A percentile compares a stretch with the other conserved stretches of the same genome.
Evolutionary conservation across 2,888 invertebrate species (phyloP).

Genomic region (Phania funesta): DNA sequence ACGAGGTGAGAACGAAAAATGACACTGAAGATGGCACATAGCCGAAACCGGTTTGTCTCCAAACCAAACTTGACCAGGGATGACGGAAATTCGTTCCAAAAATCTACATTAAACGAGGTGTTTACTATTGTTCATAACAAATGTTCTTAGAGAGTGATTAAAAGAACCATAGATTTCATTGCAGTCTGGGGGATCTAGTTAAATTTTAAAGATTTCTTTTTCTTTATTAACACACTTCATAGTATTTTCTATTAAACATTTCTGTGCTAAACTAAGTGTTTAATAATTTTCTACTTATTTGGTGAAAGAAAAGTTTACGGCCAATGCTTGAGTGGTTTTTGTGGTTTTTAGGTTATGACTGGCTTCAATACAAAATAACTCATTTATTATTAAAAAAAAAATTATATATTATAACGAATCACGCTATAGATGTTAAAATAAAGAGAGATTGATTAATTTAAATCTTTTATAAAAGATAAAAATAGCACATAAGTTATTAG

Average conservation of each 20-base stretch:
- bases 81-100: too few relatives aligned
- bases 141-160: too few relatives aligned
- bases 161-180: too few relatives aligned
- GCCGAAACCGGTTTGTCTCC: too few relatives aligned
- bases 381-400: constrained; percentile 27
- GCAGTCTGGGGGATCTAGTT: too few relatives aligned
- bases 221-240: neutral
- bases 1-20: too few relatives aligned
- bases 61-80: too few relatives aligned
- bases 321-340: constrained; percentile 58
- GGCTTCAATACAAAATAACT: constrained; percentile 35
- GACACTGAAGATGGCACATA: too few relatives aligned
- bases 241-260: neutral
- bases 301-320: constrained; percentile 53
- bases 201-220: neutral
- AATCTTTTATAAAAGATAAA: neutral
- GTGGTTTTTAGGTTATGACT: constrained; percentile 64
- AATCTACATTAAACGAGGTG: too few relatives aligned
- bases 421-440: constrained; percentile 42
- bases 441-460: constrained; percentile 19
- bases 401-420: constrained; percentile 37
- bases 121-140: too few relatives aligned
- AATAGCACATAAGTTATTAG: neutral
- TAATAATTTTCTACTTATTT: constrained; percentile 32
- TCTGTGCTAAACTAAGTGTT: neutral